These are phyloP conservation scores for Pristionchus entomophagus DNA, from an alignment of 2,888 invertebrate species.

Conservation along the genomic window DNA sequence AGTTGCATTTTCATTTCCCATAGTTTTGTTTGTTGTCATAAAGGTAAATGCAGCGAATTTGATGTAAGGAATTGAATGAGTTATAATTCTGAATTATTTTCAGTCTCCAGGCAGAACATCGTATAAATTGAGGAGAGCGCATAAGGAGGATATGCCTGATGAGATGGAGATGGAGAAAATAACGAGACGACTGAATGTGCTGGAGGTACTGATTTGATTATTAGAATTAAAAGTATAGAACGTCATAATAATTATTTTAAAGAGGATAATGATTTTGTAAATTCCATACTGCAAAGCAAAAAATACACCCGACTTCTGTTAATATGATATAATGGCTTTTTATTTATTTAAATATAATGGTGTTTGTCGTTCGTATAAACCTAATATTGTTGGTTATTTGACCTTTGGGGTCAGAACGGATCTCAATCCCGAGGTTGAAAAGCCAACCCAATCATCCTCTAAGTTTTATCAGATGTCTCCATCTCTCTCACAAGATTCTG, in stretches of 20 bases:
- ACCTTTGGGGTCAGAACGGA: too few species aligned
- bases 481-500: background rate
- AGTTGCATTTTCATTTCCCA: background rate
- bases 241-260: background rate
- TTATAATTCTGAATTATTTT: background rate
- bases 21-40: background rate
- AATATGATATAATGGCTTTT: too few species aligned
- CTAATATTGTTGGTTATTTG: too few species aligned
- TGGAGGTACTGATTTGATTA: background rate
- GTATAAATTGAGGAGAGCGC: background rate
- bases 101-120: constrained; percentile 36
- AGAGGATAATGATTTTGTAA: too few species aligned
- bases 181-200: background rate
- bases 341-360: too few species aligned
- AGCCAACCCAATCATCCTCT: too few species aligned
- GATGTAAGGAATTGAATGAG: too few species aligned
- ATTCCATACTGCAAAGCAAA: too few species aligned
- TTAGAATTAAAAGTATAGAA: background rate
- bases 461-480: background rate
- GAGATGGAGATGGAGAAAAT: background rate
- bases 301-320: too few species aligned
- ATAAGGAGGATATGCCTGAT: background rate
- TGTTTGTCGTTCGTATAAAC: too few species aligned
- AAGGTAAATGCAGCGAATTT: too few species aligned
- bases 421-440: too few species aligned